A percentile compares a stretch with the other conserved stretches of the same genome.
These are phyloP conservation scores for Calephelis virginiensis DNA, from an alignment of 1,140 invertebrate species.

Conservation along the genomic window DNA sequence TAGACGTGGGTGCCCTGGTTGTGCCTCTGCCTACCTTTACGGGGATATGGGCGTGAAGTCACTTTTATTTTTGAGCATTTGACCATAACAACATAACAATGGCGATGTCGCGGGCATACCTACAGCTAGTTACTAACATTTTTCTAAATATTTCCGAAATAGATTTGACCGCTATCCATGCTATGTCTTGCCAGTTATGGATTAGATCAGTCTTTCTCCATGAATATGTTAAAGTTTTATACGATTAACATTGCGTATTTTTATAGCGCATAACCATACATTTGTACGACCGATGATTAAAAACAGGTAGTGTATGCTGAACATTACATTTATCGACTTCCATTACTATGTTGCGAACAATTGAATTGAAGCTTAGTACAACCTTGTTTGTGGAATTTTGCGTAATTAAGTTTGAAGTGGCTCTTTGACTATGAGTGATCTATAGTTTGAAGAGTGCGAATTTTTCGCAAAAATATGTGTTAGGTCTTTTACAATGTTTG, in stretches of 20 bases:
- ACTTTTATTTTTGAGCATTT: too few relatives aligned
- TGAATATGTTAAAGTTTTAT: background rate
- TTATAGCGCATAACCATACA: slow-evolving; percentile 13
- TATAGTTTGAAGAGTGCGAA: slow-evolving; percentile 17
- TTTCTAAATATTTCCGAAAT: too few relatives aligned
- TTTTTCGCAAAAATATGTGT: background rate
- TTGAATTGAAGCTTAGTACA: slow-evolving; percentile 36
- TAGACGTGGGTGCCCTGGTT: too few relatives aligned
- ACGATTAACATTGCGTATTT: background rate
- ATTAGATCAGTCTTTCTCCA: slow-evolving; percentile 1
- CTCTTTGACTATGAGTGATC: slow-evolving; percentile 61
- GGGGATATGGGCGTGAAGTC: too few relatives aligned
- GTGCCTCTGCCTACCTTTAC: too few relatives aligned
- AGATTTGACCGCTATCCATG: background rate
- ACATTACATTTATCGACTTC: slow-evolving; percentile 29
- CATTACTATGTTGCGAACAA: slow-evolving; percentile 62
- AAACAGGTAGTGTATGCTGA: slow-evolving; percentile 29
- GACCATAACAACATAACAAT: too few relatives aligned
- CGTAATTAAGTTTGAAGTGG: slow-evolving; percentile 66
- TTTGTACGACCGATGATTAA: slow-evolving; percentile 11
- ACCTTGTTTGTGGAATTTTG: slow-evolving; percentile 66
- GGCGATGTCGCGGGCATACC: too few relatives aligned
- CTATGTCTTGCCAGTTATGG: background rate
- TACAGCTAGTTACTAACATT: too few relatives aligned
- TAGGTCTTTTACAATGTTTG: background rate